phyloP scores from a whole-genome alignment of 2,888 invertebrate genomes.

The Dasysyrphus albostriatus region DNA sequence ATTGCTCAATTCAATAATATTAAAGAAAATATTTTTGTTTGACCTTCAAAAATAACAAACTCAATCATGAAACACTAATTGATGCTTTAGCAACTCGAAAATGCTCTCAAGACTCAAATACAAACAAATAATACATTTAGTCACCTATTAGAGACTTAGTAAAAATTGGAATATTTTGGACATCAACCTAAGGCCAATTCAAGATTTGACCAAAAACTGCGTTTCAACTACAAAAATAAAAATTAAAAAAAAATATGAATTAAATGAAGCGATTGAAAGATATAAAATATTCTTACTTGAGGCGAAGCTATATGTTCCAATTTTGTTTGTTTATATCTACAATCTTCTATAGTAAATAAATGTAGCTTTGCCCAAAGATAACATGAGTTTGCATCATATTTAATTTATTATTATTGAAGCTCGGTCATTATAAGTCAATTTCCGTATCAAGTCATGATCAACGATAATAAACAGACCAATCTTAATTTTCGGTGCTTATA shows the following conservation, averaged over 20 bases:
- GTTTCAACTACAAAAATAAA: slow-evolving; percentile 45
- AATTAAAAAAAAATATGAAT: not conserved
- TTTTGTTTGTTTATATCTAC: not conserved
- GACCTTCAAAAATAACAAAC: slow-evolving; percentile 50
- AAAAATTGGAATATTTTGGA: not conserved
- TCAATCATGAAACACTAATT: slow-evolving; percentile 34
- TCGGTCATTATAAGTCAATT: slow-evolving; percentile 65
- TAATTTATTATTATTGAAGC: slow-evolving; percentile 26
- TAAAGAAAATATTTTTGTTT: slow-evolving; percentile 7
- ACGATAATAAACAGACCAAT: not conserved
- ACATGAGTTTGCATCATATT: slow-evolving; percentile 18
- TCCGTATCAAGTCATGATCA: slow-evolving; percentile 46
- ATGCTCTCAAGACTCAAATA: not conserved
- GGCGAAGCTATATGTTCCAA: not conserved
- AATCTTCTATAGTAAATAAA: not conserved
- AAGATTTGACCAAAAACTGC: slow-evolving; percentile 52
- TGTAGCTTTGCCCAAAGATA: not conserved
- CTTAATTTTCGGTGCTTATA: slow-evolving; percentile 14
- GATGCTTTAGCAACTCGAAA: not conserved
- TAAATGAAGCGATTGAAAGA: slow-evolving; percentile 69
- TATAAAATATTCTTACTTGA: slow-evolving; percentile 14
- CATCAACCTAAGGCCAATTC: slow-evolving; percentile 16
- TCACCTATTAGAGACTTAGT: not conserved
- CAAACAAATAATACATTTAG: not conserved
- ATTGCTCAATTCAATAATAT: slow-evolving; percentile 48